Conservation (phyloP, 2,797 vertebrate genomes). For the Aulostomus chinensis region DNA sequence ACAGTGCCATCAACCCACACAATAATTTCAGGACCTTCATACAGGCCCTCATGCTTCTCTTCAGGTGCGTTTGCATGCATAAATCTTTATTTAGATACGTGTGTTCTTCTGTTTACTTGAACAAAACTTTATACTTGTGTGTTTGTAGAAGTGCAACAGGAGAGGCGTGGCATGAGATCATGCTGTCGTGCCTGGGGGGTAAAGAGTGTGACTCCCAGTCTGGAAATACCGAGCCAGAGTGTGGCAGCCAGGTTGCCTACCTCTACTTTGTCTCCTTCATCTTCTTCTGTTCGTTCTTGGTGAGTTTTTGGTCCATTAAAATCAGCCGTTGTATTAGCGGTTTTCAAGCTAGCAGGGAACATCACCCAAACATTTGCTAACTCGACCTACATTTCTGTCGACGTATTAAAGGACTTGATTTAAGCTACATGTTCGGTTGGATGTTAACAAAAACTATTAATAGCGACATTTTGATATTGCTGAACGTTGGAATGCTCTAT, state of each 20-base stretch:
- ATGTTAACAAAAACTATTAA: too few species aligned
- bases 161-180: constrained; percentile 96
- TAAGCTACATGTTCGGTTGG: too few species aligned
- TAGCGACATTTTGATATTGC: too few species aligned
- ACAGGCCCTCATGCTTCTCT: constrained; percentile 94
- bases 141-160: constrained; percentile 89
- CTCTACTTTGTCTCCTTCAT: constrained; percentile 99
- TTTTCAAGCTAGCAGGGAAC: too few species aligned
- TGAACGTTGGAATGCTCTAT: too few species aligned
- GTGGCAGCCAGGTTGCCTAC: constrained; percentile 95
- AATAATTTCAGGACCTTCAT: constrained; percentile 97
- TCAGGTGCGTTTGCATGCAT: constrained; percentile 78
- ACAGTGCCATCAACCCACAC: constrained; percentile 91
- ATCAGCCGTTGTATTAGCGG: too few species aligned
- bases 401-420: too few species aligned
- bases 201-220: constrained; percentile 86
- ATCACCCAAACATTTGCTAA: too few species aligned
- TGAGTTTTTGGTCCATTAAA: constrained; percentile 61
- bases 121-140: background rate
- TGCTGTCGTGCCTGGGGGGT: constrained; percentile 91
- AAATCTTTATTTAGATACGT: background rate
- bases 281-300: constrained; percentile 97
- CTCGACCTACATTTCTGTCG: too few species aligned
- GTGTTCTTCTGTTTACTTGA: too few species aligned
- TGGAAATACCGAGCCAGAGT: constrained; percentile 83